Percentiles rank a stretch among this genome's conserved stretches.
phyloP scores from a whole-genome alignment of 2,888 invertebrate genomes.

The Osedax fenrisi region DNA sequence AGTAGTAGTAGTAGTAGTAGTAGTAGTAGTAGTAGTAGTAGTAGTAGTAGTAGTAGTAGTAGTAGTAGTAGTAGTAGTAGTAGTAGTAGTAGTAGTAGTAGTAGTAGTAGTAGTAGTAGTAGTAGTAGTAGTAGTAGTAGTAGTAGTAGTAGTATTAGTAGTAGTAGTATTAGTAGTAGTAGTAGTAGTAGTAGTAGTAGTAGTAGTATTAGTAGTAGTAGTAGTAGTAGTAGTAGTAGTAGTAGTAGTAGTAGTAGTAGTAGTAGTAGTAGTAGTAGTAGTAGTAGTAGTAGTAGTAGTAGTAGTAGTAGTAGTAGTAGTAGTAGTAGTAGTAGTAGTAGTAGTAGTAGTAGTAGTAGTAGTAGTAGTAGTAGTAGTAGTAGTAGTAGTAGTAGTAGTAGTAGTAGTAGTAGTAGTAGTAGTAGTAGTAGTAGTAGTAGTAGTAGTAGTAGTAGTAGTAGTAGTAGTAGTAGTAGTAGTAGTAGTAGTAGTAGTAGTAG shows the following conservation, averaged over 20 bases:
- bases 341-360: neutral
- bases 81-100: neutral
- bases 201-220: neutral
- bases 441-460: neutral
- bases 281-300: neutral
- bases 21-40: slow-evolving; percentile 23
- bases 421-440: neutral
- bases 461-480: neutral
- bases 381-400: neutral
- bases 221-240: neutral
- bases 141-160: neutral
- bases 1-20: slow-evolving; percentile 21
- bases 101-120: neutral
- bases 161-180: neutral
- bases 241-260: neutral
- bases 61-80: neutral
- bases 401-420: neutral
- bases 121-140: neutral
- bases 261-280: neutral
- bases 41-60: neutral
- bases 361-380: neutral
- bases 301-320: neutral
- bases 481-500: neutral
- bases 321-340: neutral
- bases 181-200: neutral